Evolutionary conservation across 2,113 vertebrate species (phyloP).

Genomic region (Laticauda colubrina): DNA sequence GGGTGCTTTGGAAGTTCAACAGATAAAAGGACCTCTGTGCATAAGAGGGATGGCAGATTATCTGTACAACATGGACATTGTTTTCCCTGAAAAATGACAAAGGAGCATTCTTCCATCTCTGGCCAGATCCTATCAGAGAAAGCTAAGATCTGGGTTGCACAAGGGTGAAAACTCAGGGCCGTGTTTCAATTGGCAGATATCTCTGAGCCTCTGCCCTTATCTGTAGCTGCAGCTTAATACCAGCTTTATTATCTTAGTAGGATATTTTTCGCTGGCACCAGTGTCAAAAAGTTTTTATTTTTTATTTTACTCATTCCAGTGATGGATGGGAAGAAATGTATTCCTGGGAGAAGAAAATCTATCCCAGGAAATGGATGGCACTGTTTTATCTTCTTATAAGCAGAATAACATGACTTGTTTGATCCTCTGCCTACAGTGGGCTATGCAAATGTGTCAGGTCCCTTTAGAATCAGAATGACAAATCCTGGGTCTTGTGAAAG

Average conservation of each 20-base stretch:
- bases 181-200: background rate
- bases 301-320: background rate
- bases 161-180: too few relatives aligned
- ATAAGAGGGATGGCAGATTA: too few relatives aligned
- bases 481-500: too few relatives aligned
- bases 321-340: background rate
- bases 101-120: background rate
- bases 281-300: background rate
- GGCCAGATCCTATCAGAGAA: too few relatives aligned
- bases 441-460: background rate
- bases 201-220: too few relatives aligned
- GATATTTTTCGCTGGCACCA: background rate
- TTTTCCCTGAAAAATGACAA: background rate
- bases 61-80: background rate
- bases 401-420: background rate
- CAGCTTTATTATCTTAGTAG: too few relatives aligned
- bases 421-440: background rate
- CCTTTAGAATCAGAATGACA: background rate
- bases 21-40: background rate
- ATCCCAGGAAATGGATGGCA: background rate
- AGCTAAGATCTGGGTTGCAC: background rate
- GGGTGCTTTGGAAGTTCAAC: background rate
- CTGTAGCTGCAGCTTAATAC: background rate
- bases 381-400: background rate
- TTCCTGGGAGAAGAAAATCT: background rate